Percentiles rank a stretch among this genome's conserved stretches.
Conservation (phyloP, 1,140 invertebrate species). For the Hypsibius dujardini region DNA sequence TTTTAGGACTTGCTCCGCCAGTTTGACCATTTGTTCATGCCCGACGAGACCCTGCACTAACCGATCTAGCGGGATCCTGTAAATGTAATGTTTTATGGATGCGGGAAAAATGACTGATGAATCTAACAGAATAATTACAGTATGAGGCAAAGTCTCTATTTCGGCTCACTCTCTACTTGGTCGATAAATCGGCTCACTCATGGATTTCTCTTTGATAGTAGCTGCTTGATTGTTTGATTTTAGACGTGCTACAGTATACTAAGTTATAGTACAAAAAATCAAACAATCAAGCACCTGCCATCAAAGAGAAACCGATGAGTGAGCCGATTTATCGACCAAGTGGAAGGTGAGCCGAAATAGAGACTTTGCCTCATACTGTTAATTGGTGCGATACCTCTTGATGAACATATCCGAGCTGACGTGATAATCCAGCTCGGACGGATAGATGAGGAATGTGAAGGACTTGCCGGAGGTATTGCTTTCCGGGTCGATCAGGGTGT, state of each 20-base stretch:
- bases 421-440: conserved; percentile 14
- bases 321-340: too few relatives aligned
- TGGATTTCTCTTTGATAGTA: background rate
- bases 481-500: background rate
- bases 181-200: background rate
- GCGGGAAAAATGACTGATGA: too few relatives aligned
- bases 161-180: too few relatives aligned
- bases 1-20: background rate
- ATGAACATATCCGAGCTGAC: conserved; percentile 1
- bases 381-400: too few relatives aligned
- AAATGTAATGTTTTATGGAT: background rate
- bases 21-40: background rate
- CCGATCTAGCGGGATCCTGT: background rate
- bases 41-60: background rate
- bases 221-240: background rate
- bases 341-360: too few relatives aligned
- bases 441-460: conserved; percentile 6
- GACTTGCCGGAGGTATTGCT: background rate
- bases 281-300: too few relatives aligned
- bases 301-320: too few relatives aligned
- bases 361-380: too few relatives aligned
- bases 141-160: too few relatives aligned
- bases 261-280: too few relatives aligned
- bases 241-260: background rate
- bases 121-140: too few relatives aligned